Percentiles rank a stretch among this genome's conserved stretches.
phyloP scores from a whole-genome alignment of 2,888 invertebrate genomes.

The Morpho achilles region DNA sequence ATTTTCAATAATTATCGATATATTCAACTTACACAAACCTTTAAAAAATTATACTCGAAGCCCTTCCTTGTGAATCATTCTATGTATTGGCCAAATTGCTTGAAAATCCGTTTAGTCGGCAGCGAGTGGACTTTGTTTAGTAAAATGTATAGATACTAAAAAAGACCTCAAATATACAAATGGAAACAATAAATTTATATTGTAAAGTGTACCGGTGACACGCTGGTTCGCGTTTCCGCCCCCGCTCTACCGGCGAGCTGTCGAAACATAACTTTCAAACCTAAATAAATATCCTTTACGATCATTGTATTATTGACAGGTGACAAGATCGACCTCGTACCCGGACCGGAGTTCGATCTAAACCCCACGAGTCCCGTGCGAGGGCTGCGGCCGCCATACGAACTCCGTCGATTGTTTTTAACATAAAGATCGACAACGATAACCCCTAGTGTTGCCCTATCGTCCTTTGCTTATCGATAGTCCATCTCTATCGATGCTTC shows the following conservation, averaged over 20 bases:
- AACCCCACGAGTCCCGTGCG: constrained; percentile 57
- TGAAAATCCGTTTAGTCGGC: too few relatives aligned
- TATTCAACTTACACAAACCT: too few relatives aligned
- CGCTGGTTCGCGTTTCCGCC: not conserved
- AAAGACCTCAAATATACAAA: not conserved
- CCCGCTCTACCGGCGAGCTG: too few relatives aligned
- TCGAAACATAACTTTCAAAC: not conserved
- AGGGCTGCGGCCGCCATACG: constrained; percentile 33
- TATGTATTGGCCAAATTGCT: too few relatives aligned
- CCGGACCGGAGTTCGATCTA: constrained; percentile 42
- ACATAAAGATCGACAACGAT: constrained; percentile 66
- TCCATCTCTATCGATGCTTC: constrained; percentile 34
- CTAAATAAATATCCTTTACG: constrained; percentile 18
- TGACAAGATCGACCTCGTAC: constrained; percentile 27
- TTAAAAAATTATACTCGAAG: too few relatives aligned
- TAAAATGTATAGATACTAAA: not conserved
- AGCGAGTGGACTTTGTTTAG: too few relatives aligned
- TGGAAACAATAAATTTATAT: too few relatives aligned
- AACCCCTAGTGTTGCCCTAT: constrained; percentile 61
- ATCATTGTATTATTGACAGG: constrained; percentile 26
- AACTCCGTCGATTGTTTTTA: constrained; percentile 52
- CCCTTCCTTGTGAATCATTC: too few relatives aligned
- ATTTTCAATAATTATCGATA: too few relatives aligned
- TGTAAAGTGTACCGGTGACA: too few relatives aligned
- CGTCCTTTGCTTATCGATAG: constrained; percentile 58